Conservation (phyloP, 2,888 invertebrate genomes). For the Melanophora roralis region DNA sequence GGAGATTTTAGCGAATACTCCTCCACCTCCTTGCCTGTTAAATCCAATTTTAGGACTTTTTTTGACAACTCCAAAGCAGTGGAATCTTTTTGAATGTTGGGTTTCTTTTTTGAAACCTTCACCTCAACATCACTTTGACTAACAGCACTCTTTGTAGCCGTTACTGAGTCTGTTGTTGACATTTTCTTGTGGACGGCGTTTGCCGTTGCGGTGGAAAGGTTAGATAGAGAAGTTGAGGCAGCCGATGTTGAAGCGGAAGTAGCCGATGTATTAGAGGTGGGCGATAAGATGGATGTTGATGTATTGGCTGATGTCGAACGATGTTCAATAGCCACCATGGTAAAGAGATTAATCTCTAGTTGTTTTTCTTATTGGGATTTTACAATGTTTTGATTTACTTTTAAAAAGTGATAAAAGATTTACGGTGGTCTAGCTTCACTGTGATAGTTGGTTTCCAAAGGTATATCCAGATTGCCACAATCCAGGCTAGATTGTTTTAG, state of each 20-base stretch:
- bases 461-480: conserved; percentile 64
- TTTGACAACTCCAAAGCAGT: conserved; percentile 72
- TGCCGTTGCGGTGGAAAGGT: conserved; percentile 41
- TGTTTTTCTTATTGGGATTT: conserved; percentile 22
- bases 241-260: conserved; percentile 64
- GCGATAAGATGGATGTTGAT: conserved; percentile 60
- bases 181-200: conserved; percentile 47
- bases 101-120: conserved; percentile 76
- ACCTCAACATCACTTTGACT: conserved; percentile 82
- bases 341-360: conserved; percentile 64
- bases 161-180: conserved; percentile 43
- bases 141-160: conserved; percentile 77
- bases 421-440: conserved; percentile 74
- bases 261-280: conserved; percentile 62
- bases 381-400: conserved; percentile 8
- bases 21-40: conserved; percentile 72
- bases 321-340: conserved; percentile 73
- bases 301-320: conserved; percentile 66
- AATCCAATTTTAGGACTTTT: conserved; percentile 75
- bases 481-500: conserved; percentile 22
- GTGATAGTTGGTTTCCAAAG: conserved; percentile 65
- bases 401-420: too few relatives aligned
- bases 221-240: conserved; percentile 55
- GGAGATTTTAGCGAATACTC: conserved; percentile 75
- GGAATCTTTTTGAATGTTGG: conserved; percentile 63